phyloP scores from a whole-genome alignment of 2,888 invertebrate genomes.

The Sceliomorpha sp. region DNA sequence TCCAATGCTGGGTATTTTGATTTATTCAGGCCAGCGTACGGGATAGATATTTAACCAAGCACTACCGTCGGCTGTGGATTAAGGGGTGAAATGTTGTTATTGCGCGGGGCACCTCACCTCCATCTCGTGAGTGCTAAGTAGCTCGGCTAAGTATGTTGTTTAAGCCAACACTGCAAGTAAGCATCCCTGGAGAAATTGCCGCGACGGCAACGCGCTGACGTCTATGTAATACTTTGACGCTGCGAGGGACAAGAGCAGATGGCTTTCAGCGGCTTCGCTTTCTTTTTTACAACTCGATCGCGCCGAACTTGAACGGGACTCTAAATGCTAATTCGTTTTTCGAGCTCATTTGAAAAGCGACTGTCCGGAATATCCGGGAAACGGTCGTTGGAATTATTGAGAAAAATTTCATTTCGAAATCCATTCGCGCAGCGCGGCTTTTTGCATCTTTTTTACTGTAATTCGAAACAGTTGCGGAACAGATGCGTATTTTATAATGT shows the following conservation, averaged over 20 bases:
- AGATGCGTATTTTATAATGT: too few relatives aligned
- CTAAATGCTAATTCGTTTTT: constrained; percentile 13
- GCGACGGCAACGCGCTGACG: constrained; percentile 51
- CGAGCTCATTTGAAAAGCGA: constrained; percentile 8
- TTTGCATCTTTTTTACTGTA: too few relatives aligned
- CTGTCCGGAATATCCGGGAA: too few relatives aligned
- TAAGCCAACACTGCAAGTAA: constrained; percentile 79
- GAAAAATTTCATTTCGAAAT: too few relatives aligned
- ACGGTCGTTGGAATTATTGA: too few relatives aligned
- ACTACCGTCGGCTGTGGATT: constrained; percentile 76
- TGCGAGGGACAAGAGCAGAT: constrained; percentile 43
- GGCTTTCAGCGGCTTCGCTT: constrained; percentile 43
- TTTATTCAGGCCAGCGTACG: constrained; percentile 59
- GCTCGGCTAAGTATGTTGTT: constrained; percentile 80
- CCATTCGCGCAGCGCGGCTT: too few relatives aligned
- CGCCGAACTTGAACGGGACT: constrained; percentile 11
- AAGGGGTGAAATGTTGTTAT: constrained; percentile 80
- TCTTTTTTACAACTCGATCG: constrained; percentile 22
- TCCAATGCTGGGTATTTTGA: constrained; percentile 69
- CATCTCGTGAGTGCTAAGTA: constrained; percentile 75
- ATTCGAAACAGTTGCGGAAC: too few relatives aligned
- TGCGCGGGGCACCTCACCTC: constrained; percentile 78
- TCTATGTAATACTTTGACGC: constrained; percentile 42
- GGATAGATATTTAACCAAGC: constrained; percentile 76
- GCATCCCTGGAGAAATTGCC: constrained; percentile 74